phyloP scores from a whole-genome alignment of 2,113 vertebrate genomes.

The Apodemus speciosus region DNA sequence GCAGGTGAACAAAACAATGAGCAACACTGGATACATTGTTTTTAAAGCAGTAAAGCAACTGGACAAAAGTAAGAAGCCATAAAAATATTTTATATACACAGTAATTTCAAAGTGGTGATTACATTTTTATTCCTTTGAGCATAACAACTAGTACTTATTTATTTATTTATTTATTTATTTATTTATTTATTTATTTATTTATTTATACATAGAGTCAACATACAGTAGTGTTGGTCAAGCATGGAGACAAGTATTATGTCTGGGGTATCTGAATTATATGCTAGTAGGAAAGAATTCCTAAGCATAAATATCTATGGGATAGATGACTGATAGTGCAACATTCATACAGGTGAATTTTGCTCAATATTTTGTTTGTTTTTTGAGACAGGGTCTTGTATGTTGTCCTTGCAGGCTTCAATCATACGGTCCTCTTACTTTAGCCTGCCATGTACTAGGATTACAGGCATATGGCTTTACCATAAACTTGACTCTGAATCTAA shows the following conservation, averaged over 20 bases:
- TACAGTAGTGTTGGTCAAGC: not conserved
- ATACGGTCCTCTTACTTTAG: not conserved
- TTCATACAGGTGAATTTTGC: not conserved
- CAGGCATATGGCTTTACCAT: not conserved
- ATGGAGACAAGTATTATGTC: not conserved
- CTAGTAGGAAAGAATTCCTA: not conserved
- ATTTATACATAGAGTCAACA: not conserved
- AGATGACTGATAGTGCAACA: not conserved
- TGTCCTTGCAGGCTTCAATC: too few relatives aligned
- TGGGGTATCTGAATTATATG: not conserved
- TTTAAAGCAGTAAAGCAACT: not conserved
- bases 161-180: conserved; percentile 1
- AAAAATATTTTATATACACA: not conserved
- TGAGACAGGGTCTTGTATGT: not conserved
- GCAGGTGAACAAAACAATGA: not conserved
- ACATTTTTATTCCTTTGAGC: not conserved
- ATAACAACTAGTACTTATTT: not conserved
- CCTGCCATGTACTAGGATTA: not conserved
- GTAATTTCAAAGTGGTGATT: not conserved
- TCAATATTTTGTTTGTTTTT: not conserved
- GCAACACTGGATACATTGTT: not conserved
- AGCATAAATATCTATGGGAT: not conserved
- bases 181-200: not conserved
- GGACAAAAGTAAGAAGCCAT: not conserved
- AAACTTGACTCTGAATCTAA: not conserved